Evolutionary conservation across 2,113 vertebrate genomes (phyloP).

Genomic region (Cyprinus carpio): DNA sequence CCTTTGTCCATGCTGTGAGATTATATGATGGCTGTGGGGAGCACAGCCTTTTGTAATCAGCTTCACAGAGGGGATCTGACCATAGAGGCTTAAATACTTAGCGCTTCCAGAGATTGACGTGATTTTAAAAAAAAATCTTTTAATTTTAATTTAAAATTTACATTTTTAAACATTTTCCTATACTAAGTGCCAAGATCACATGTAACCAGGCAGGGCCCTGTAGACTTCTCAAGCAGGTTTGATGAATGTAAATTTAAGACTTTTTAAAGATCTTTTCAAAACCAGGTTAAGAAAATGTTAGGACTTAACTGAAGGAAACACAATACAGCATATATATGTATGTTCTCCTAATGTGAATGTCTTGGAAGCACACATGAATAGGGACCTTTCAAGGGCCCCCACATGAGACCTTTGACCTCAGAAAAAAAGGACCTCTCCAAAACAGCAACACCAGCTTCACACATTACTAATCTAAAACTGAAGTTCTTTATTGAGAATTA

Average conservation of each 20-base stretch:
- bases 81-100: slow-evolving; percentile 13
- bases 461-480: too few relatives aligned
- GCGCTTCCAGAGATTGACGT: neutral
- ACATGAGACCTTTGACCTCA: too few relatives aligned
- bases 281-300: neutral
- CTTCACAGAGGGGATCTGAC: slow-evolving; percentile 30
- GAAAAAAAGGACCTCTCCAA: too few relatives aligned
- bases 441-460: too few relatives aligned
- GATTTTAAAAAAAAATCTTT: too few relatives aligned
- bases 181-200: neutral
- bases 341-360: too few relatives aligned
- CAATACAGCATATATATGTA: too few relatives aligned
- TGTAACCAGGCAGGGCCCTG: neutral
- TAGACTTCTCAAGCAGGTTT: neutral
- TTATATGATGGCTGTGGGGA: neutral
- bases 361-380: too few relatives aligned
- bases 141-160: too few relatives aligned
- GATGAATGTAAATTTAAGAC: neutral
- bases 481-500: too few relatives aligned
- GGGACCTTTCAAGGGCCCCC: too few relatives aligned
- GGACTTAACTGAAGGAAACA: too few relatives aligned
- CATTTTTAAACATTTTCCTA: neutral
- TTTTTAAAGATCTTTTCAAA: neutral
- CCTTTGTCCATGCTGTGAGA: slow-evolving; percentile 23
- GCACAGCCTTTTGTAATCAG: slow-evolving; percentile 37